Percentiles rank a stretch among this genome's conserved stretches.
Conservation (phyloP, 1,140 invertebrate genomes). For the Calliphora vicina region DNA sequence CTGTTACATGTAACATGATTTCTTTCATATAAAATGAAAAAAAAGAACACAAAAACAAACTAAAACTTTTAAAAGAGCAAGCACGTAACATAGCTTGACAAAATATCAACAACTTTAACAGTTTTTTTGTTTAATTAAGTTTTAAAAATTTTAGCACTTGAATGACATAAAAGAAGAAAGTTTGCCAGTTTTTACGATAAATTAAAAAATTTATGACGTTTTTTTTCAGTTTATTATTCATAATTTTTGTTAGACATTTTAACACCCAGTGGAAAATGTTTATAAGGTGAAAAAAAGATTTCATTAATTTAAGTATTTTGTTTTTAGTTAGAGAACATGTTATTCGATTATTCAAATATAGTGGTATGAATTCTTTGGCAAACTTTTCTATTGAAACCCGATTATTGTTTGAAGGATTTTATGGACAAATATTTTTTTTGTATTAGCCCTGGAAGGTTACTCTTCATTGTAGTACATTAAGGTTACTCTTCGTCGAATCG, state of each 20-base stretch:
- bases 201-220: neutral
- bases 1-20: neutral
- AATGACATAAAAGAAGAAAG: neutral
- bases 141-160: neutral
- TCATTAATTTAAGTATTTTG: too few species aligned
- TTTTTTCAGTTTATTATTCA: neutral
- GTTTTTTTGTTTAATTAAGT: neutral
- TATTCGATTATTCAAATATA: too few species aligned
- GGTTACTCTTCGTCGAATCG: too few species aligned
- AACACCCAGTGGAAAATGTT: neutral
- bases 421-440: too few species aligned
- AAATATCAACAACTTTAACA: slow-evolving; percentile 4
- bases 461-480: too few species aligned
- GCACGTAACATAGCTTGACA: neutral
- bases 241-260: neutral
- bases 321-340: too few species aligned
- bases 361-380: too few species aligned
- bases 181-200: neutral
- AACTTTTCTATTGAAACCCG: too few species aligned
- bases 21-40: too few species aligned
- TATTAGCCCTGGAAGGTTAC: too few species aligned
- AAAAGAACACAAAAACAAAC: neutral
- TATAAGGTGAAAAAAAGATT: too few species aligned
- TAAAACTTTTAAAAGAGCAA: neutral
- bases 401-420: too few species aligned